A percentile compares a stretch with the other conserved stretches of the same genome.
Conservation (phyloP, 2,113 vertebrate species). For the Rhagologus leucostigma region DNA sequence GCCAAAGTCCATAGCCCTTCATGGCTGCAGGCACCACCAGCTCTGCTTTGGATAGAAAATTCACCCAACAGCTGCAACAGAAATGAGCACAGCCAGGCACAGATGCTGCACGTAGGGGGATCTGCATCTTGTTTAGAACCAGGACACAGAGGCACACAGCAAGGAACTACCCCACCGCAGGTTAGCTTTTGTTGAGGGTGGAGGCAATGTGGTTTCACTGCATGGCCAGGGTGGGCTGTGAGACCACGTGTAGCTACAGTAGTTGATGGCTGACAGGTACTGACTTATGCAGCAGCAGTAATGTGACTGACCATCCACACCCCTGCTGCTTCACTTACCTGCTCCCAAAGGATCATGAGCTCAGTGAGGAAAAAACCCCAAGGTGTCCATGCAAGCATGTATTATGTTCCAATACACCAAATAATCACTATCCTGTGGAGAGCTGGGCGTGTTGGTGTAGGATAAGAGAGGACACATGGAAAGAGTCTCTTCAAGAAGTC, state of each 20-base stretch:
- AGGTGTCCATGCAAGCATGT: fast-evolving
- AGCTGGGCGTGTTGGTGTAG: not conserved
- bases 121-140: not conserved
- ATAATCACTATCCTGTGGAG: not conserved
- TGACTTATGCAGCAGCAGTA: not conserved
- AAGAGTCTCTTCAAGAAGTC: not conserved
- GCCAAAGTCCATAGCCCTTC: not conserved
- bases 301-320: not conserved
- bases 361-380: not conserved
- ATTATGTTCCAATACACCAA: not conserved
- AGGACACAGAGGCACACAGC: not conserved
- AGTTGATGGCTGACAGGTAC: not conserved
- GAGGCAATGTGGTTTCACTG: not conserved
- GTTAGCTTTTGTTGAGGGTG: not conserved
- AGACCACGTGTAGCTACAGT: fast-evolving
- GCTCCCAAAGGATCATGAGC: not conserved
- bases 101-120: not conserved
- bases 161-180: not conserved
- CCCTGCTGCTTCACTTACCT: not conserved
- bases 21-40: not conserved
- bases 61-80: not conserved
- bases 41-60: not conserved
- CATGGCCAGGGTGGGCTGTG: not conserved
- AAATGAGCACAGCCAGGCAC: not conserved
- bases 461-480: not conserved